Conservation (phyloP, 23 tunicate species). For the Corella eumyota region DNA sequence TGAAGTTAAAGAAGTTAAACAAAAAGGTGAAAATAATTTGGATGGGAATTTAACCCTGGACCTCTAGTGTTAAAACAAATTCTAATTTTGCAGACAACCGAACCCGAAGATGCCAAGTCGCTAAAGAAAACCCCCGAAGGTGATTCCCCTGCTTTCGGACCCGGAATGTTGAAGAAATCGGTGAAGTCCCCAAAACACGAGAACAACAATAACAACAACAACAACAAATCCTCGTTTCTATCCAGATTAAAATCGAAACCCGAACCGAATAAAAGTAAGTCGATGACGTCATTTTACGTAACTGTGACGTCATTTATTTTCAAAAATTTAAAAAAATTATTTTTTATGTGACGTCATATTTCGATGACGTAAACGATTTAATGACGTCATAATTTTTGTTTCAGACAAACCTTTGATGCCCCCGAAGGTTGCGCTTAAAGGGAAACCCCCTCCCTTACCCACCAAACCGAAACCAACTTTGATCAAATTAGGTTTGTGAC, state of each 20-base stretch:
- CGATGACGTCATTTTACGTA: too few species aligned
- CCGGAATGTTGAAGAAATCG: slow-evolving; percentile 29
- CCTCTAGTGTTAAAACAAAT: too few species aligned
- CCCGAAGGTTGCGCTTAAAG: slow-evolving; percentile 14
- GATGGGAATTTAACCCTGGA: too few species aligned
- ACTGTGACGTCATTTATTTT: too few species aligned
- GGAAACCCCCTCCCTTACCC: slow-evolving; percentile 63
- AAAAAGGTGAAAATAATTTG: slow-evolving; percentile 24
- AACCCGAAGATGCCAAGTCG: slow-evolving; percentile 4
- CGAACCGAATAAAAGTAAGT: background rate
- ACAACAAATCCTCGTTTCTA: background rate
- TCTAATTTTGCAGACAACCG: too few species aligned
- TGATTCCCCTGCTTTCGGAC: slow-evolving; percentile 9
- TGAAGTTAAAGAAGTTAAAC: slow-evolving; percentile 47
- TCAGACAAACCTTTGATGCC: background rate
- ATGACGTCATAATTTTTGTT: too few species aligned
- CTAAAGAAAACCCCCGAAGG: background rate
- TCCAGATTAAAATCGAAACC: background rate
- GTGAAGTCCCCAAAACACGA: slow-evolving; percentile 1
- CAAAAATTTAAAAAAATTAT: too few species aligned
- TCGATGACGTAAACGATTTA: too few species aligned
- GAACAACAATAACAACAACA: slow-evolving; percentile 25
- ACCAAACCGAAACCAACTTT: slow-evolving; percentile 60
- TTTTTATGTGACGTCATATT: too few species aligned
- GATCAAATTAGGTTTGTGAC: slow-evolving; percentile 23